Evolutionary conservation across 2,113 vertebrate species (phyloP).

Genomic region (Colaptes auratus): DNA sequence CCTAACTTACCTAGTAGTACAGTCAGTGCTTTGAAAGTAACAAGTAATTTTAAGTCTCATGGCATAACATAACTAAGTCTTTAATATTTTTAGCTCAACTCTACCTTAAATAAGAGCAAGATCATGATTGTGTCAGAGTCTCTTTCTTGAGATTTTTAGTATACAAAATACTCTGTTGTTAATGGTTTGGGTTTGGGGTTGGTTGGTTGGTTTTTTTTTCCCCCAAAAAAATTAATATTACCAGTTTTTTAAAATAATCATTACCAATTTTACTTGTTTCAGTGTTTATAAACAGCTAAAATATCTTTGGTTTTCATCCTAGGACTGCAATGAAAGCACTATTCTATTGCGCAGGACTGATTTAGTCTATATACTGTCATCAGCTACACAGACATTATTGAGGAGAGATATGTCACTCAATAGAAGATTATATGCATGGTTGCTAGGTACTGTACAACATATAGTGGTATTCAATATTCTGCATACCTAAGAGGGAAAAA

Average conservation of each 20-base stretch:
- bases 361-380: constrained; percentile 83
- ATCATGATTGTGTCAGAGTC: not conserved
- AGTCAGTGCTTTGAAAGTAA: not conserved
- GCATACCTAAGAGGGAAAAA: not conserved
- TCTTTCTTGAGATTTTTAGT: not conserved
- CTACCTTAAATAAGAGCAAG: not conserved
- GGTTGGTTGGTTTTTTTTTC: not conserved
- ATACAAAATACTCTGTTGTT: not conserved
- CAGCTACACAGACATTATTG: constrained; percentile 88
- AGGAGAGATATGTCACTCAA: constrained; percentile 98
- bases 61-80: not conserved
- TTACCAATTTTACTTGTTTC: not conserved
- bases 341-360: constrained; percentile 79
- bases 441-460: constrained; percentile 82
- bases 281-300: not conserved
- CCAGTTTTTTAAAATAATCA: not conserved
- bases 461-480: not conserved
- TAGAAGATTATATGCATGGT: constrained; percentile 93
- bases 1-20: not conserved
- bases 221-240: not conserved
- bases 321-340: constrained; percentile 79
- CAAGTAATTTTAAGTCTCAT: not conserved
- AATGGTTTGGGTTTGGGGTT: not conserved
- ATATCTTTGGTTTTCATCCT: not conserved
- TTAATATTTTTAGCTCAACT: not conserved